These are phyloP conservation scores for Ascidia mentula DNA, from an alignment of 23 tunicate genomes.

Conservation along the genomic window DNA sequence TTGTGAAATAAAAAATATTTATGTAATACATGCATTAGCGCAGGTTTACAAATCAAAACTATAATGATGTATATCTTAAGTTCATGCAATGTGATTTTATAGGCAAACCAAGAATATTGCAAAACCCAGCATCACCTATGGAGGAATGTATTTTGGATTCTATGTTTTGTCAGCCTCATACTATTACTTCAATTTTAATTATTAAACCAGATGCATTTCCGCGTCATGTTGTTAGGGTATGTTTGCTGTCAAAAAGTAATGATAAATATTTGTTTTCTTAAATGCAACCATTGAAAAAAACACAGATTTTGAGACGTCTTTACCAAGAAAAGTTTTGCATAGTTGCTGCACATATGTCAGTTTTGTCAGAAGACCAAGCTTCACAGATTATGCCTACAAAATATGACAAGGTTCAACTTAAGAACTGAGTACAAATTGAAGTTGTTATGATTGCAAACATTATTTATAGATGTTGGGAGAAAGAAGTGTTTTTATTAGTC, in stretches of 20 bases:
- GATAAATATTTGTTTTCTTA: no score
- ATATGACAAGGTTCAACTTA: conserved; percentile 23
- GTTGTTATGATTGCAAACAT: background rate
- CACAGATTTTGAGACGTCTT: conserved; percentile 67
- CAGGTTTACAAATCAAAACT: no score
- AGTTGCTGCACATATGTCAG: conserved; percentile 47
- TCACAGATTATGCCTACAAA: conserved; percentile 52
- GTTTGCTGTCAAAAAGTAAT: no score
- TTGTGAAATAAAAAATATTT: no score
- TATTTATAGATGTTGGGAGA: conserved; percentile 74
- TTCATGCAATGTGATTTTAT: background rate
- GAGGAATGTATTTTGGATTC: conserved; percentile 44
- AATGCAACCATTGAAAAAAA: no score
- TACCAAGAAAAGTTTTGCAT: conserved; percentile 64
- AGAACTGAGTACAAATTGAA: background rate
- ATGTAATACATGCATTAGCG: no score
- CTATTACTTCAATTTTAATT: conserved; percentile 53
- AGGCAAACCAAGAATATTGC: background rate
- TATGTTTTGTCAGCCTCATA: conserved; percentile 50
- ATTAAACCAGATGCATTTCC: conserved; percentile 87
- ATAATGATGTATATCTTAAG: no score
- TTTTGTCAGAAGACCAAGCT: conserved; percentile 74
- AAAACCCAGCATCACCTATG: background rate
- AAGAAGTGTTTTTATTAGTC: conserved; percentile 51
- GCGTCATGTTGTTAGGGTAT: conserved; percentile 74